Evolutionary conservation across 2,888 invertebrate species (phyloP).

Genomic region (Automeris io): DNA sequence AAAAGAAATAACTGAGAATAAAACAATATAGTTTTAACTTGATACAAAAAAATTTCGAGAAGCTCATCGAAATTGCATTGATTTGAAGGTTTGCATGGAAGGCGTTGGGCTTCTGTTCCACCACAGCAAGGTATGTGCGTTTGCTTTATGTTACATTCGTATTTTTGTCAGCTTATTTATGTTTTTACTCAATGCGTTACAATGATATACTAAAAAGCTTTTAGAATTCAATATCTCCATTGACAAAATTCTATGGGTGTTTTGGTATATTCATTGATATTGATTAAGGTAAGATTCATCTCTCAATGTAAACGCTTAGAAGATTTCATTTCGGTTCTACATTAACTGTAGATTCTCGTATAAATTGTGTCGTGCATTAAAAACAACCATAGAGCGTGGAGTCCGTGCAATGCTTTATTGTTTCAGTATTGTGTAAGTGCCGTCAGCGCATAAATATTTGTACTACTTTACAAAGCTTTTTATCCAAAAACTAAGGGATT

Average conservation of each 20-base stretch:
- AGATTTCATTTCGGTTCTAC: constrained; percentile 40
- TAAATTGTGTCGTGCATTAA: constrained; percentile 24
- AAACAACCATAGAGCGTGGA: constrained; percentile 38
- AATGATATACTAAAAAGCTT: constrained; percentile 56
- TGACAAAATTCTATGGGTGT: constrained; percentile 19
- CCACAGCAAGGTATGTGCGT: constrained; percentile 94
- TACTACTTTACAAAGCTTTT: constrained; percentile 46
- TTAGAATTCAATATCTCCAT: constrained; percentile 11
- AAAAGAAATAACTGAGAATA: too few species aligned
- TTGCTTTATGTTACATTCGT: constrained; percentile 30
- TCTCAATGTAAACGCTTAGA: constrained; percentile 64
- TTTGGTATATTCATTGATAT: constrained; percentile 43
- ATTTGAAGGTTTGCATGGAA: constrained; percentile 93
- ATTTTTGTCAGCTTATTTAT: constrained; percentile 58
- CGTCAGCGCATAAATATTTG: constrained; percentile 47
- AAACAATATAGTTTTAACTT: too few species aligned
- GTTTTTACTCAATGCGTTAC: constrained; percentile 29
- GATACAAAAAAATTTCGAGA: too few species aligned
- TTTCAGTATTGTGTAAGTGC: constrained; percentile 61
- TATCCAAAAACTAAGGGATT: constrained; percentile 31
- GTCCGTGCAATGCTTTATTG: constrained; percentile 54
- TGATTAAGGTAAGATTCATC: constrained; percentile 55
- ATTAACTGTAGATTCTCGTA: constrained; percentile 36
- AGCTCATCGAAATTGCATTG: constrained; percentile 5
- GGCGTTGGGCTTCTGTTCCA: constrained; percentile 99